Percentiles rank a stretch among this genome's conserved stretches.
phyloP scores from a whole-genome alignment of 2,888 invertebrate genomes.

The Tethea ocularis region DNA sequence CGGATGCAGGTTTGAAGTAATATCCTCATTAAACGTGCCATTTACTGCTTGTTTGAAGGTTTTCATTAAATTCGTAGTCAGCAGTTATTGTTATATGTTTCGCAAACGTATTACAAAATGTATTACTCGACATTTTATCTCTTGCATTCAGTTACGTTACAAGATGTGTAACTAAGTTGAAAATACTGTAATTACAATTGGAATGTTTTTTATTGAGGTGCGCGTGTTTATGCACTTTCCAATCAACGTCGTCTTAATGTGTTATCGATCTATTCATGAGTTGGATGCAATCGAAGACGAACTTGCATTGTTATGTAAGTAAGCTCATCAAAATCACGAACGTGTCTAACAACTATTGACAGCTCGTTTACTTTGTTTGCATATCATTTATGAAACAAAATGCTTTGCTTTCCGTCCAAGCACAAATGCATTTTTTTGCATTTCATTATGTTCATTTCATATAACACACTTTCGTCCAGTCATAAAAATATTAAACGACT shows the following conservation, averaged over 20 bases:
- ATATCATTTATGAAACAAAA: neutral
- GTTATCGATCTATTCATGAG: slow-evolving; percentile 53
- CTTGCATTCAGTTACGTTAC: neutral
- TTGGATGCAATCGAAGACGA: neutral
- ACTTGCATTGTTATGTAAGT: neutral
- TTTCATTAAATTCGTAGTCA: slow-evolving; percentile 1
- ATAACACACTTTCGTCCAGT: neutral
- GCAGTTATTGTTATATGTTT: slow-evolving; percentile 1
- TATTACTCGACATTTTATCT: slow-evolving; percentile 1
- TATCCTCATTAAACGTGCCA: neutral
- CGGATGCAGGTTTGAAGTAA: slow-evolving; percentile 11
- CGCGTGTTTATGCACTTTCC: slow-evolving; percentile 40
- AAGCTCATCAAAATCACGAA: neutral
- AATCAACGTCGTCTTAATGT: slow-evolving; percentile 45
- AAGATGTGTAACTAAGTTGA: neutral
- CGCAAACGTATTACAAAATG: neutral
- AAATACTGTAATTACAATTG: slow-evolving; percentile 36
- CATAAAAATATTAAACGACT: neutral
- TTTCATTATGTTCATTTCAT: neutral
- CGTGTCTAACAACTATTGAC: neutral
- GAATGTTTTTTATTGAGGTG: slow-evolving; percentile 28
- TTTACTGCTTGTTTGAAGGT: slow-evolving; percentile 3
- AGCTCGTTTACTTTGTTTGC: neutral
- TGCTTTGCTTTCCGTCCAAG: neutral
- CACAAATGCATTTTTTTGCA: neutral